A percentile compares a stretch with the other conserved stretches of the same genome.
phyloP scores from a whole-genome alignment of 1,140 invertebrate genomes.

The Portunus trituberculatus region DNA sequence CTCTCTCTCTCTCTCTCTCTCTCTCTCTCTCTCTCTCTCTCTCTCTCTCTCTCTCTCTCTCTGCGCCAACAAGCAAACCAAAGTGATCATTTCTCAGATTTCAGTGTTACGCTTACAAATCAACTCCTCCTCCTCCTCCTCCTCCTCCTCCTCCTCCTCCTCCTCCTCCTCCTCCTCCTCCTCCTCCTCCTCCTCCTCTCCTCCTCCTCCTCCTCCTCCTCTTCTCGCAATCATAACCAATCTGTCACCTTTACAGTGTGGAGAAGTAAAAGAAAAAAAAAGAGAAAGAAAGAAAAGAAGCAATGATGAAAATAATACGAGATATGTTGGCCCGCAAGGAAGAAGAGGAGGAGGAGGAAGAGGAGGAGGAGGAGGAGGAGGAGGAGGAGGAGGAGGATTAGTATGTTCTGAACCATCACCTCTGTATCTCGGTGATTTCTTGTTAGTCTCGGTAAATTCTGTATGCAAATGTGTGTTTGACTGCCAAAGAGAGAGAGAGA shows the following conservation, averaged over 20 bases:
- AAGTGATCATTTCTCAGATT: too few relatives aligned
- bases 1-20: too few relatives aligned
- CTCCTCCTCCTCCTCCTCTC: slow-evolving; percentile 44
- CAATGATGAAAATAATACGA: not conserved
- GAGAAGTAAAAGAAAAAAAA: too few relatives aligned
- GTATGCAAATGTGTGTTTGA: too few relatives aligned
- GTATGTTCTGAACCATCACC: too few relatives aligned
- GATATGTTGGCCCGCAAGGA: not conserved
- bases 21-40: too few relatives aligned
- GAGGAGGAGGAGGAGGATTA: not conserved
- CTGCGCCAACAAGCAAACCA: too few relatives aligned
- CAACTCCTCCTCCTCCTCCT: not conserved
- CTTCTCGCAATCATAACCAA: not conserved
- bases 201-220: slow-evolving; percentile 45
- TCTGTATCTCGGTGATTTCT: too few relatives aligned
- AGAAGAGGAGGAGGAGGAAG: not conserved
- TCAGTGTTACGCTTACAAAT: too few relatives aligned
- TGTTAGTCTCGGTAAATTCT: too few relatives aligned
- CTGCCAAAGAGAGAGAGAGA: not conserved
- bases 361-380: not conserved
- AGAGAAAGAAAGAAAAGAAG: not conserved
- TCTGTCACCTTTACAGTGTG: not conserved
- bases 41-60: too few relatives aligned
- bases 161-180: slow-evolving; percentile 39
- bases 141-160: slow-evolving; percentile 35